Conservation (phyloP, 30 jellyfish, hydroid and myxozoan genomes). For the Cassiopea xamachana region DNA sequence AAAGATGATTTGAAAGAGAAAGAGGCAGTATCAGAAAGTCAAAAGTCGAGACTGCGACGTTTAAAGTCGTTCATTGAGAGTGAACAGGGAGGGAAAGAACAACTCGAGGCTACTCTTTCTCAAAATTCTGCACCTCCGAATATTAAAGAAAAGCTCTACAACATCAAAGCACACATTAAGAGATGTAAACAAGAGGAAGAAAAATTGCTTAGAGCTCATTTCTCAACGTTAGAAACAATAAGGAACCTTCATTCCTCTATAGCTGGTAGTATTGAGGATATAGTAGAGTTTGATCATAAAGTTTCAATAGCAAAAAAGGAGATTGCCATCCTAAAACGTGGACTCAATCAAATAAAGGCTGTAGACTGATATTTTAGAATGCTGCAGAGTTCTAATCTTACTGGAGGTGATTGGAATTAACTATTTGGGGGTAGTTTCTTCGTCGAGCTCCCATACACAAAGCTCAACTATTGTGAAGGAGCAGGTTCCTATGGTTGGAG, state of each 20-base stretch:
- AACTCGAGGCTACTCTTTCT: slow-evolving; percentile 34
- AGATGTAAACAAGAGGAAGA: slow-evolving; percentile 59
- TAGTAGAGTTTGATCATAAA: slow-evolving; percentile 18
- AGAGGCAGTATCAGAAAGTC: slow-evolving; percentile 45
- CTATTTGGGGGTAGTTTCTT: background rate
- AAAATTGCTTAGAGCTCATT: slow-evolving; percentile 4
- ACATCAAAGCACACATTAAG: slow-evolving; percentile 11
- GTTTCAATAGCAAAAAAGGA: slow-evolving; percentile 17
- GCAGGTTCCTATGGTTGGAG: background rate
- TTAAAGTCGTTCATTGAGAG: slow-evolving; percentile 43
- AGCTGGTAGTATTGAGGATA: background rate
- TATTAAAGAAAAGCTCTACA: slow-evolving; percentile 22
- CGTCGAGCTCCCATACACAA: background rate
- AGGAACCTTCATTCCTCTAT: slow-evolving; percentile 33
- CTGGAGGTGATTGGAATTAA: background rate
- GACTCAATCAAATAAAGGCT: slow-evolving; percentile 28
- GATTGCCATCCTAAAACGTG: slow-evolving; percentile 29
- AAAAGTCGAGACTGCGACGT: slow-evolving; percentile 25
- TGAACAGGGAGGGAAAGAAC: slow-evolving; percentile 51
- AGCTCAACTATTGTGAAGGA: background rate
- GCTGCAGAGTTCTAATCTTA: background rate
- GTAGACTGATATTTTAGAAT: background rate
- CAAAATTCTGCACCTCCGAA: slow-evolving; percentile 47
- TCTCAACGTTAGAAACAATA: slow-evolving; percentile 25
- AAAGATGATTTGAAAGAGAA: slow-evolving; percentile 16